Conservation (phyloP, 2,888 invertebrate species). For the Hecatera dysodea region DNA sequence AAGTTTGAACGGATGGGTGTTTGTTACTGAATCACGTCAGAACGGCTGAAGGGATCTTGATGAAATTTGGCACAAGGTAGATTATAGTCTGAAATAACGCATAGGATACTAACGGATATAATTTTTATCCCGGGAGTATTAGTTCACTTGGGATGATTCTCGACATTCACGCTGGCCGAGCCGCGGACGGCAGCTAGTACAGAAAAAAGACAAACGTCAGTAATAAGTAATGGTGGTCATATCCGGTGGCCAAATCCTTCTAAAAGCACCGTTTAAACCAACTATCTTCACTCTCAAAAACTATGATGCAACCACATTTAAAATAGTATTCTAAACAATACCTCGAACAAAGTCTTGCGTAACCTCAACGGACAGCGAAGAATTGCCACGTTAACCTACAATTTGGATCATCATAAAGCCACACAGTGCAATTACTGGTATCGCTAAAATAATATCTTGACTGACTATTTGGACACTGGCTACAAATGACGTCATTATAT, state of each 20-base stretch:
- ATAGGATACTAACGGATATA: no score
- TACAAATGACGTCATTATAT: slow-evolving; percentile 48
- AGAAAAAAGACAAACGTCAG: no score
- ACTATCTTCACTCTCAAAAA: background rate
- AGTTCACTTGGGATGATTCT: no score
- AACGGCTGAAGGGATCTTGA: no score
- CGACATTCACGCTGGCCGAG: no score
- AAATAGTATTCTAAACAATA: slow-evolving; percentile 27
- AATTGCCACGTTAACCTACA: slow-evolving; percentile 42
- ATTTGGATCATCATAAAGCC: slow-evolving; percentile 45
- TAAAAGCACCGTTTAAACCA: slow-evolving; percentile 5
- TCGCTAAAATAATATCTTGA: slow-evolving; percentile 21
- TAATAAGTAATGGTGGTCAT: background rate
- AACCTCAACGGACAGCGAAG: slow-evolving; percentile 20
- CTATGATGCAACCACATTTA: slow-evolving; percentile 25
- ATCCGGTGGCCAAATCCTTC: background rate
- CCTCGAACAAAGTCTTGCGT: slow-evolving; percentile 24
- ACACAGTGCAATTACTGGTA: slow-evolving; percentile 34
- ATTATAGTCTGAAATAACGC: no score
- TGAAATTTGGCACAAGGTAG: no score
- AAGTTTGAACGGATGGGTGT: no score
- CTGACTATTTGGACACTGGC: slow-evolving; percentile 54
- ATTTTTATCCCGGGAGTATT: no score
- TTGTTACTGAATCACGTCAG: no score
- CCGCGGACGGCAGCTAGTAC: no score